Base-by-base conservation (phyloP, 2,113 vertebrate species). In the Synodontis membranacea region DNA sequence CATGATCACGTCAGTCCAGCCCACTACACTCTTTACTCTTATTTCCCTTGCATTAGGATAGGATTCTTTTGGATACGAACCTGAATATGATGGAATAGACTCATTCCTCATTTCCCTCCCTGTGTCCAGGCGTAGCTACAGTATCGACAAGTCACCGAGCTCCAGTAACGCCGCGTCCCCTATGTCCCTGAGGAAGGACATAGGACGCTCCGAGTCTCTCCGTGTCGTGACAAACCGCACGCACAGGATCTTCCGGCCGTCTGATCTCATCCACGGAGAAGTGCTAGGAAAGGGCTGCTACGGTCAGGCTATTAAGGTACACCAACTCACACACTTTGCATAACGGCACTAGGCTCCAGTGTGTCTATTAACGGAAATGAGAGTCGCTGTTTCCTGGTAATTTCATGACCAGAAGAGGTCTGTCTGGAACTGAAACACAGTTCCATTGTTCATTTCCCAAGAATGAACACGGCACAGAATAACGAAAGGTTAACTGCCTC, bases 241-340 rank as follows among this genome's bases (percentile, higher is more conserved):
- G 0, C 98, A 99, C 87, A 96, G 98, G 64, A 98, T 99, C 93
- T 99, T 99, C 94, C 96, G 98, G 5, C 97, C 98, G 0, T 99
- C 98, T 0, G 98, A 99, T 91, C 96, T 99, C 86, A 99, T 99
- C 92, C 98, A 98, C 0, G 98, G 98, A 23, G 98, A 99, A 89
- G 98, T 99, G 90, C 90, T 99, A 75, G 98, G 98, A 62, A 98
- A 97, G 78, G 97, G 98, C 91, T 99, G 97, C 94, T 99, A 98
- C 0, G 98, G 98, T 52, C 98, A 99, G 90, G 98, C 98, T 91
- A 98, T 99, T 91, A 99, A 98, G 97, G 97, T 99, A 91, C n/a
- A 44, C 12, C 21, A 64, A 34, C 50, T 9, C 12, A 9, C 68
- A 46, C 23, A 25, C 44, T 50, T 56, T 83, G 34, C 79, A 86